A percentile compares a stretch with the other conserved stretches of the same genome.
Evolutionary conservation across 2,888 invertebrate genomes (phyloP).

Genomic region (Hirtodrosophila duncani): DNA sequence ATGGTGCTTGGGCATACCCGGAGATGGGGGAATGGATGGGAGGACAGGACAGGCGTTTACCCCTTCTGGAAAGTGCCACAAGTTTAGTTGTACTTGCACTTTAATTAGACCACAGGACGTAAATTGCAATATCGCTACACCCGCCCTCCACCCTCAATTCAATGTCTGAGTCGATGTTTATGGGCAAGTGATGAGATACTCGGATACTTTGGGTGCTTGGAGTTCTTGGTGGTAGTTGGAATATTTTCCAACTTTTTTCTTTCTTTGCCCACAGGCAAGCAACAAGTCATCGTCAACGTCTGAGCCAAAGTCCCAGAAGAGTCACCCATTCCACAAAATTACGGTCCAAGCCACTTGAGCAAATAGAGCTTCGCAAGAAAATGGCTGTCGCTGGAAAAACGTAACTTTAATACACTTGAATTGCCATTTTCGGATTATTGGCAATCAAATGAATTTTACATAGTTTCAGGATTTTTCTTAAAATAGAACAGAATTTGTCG

Average conservation of each 20-base stretch:
- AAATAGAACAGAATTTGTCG: too few species aligned
- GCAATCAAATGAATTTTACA: too few species aligned
- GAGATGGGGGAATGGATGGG: too few species aligned
- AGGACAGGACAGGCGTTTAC: too few species aligned
- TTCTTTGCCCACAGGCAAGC: constrained; percentile 34
- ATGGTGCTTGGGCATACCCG: constrained; percentile 4
- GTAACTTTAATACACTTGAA: too few species aligned
- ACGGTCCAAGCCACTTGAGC: constrained; percentile 29
- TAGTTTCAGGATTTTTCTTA: too few species aligned
- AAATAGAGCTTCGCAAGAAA: constrained; percentile 54
- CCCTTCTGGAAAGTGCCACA: constrained; percentile 46
- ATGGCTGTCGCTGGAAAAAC: too few species aligned
- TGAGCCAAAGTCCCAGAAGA: constrained; percentile 8
- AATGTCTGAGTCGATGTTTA: constrained; percentile 50
- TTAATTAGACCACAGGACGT: constrained; percentile 72
- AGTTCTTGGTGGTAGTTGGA: constrained; percentile 28
- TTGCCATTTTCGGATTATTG: too few species aligned
- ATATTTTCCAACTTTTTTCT: constrained; percentile 29
- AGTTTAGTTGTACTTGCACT: constrained; percentile 67
- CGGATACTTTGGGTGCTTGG: constrained; percentile 11
- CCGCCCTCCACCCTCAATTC: background rate
- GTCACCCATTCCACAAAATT: constrained; percentile 9
- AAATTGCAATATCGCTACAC: constrained; percentile 65
- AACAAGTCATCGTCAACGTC: constrained; percentile 69
- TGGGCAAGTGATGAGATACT: constrained; percentile 71